Evolutionary conservation across 2,888 invertebrate species (phyloP).

Genomic region (Enchytraeus crypticus): DNA sequence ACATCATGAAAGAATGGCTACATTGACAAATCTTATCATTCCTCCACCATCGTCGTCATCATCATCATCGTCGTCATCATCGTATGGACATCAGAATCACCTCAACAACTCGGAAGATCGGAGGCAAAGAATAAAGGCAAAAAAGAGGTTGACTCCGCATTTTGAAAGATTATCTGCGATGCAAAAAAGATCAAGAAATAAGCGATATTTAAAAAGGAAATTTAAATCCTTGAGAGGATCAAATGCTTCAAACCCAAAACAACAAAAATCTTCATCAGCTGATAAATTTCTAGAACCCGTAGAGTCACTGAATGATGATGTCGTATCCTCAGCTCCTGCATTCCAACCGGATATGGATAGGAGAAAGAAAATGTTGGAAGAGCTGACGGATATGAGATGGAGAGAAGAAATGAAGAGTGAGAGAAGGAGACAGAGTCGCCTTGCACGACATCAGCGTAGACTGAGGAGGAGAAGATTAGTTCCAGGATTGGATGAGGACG

Average conservation of each 20-base stretch:
- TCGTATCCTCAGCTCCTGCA: too few relatives aligned
- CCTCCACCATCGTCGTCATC: not conserved
- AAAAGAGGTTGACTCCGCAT: not conserved
- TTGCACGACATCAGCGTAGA: not conserved
- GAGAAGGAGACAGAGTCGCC: not conserved
- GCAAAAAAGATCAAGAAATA: not conserved
- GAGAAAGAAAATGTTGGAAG: not conserved
- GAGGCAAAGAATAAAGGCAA: not conserved
- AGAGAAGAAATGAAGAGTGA: not conserved
- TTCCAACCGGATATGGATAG: not conserved
- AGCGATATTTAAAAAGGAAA: too few relatives aligned
- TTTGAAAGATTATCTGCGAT: not conserved
- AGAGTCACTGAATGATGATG: not conserved
- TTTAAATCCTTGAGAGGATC: too few relatives aligned
- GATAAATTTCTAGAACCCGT: too few relatives aligned
- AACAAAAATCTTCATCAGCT: too few relatives aligned
- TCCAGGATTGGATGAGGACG: too few relatives aligned
- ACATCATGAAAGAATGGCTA: too few relatives aligned
- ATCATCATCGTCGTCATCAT: not conserved
- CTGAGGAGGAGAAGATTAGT: too few relatives aligned
- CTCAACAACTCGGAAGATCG: not conserved
- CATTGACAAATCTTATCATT: too few relatives aligned
- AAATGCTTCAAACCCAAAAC: too few relatives aligned
- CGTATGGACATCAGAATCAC: not conserved
- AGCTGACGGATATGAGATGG: not conserved